Evolutionary conservation across 2,797 vertebrate genomes (phyloP), one percentile per base, ranked within the genome.

Genomic region (Tinamus major): DNA sequence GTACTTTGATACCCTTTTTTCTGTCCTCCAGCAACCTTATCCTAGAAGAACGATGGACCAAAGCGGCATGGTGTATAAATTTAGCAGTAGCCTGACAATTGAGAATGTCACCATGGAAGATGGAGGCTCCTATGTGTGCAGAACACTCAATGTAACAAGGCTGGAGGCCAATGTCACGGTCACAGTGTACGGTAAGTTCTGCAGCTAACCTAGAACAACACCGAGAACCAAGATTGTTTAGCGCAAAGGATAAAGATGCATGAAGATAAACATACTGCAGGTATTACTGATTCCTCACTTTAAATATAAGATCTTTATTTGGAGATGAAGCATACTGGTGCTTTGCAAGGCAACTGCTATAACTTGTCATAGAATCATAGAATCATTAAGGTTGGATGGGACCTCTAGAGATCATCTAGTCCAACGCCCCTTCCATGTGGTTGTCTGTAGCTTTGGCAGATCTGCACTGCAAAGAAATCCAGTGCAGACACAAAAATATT

Each of bases 101-200:
- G 89, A 90, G 41, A 98, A 98, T 35, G 92, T 99, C 42, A 98
- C 98, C 53, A 89, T 96, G 96, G 97, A 98, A 35, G 97, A 99
- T 11, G 97, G 85, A 39, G 99, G 99, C 14, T 5, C 31, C 1
- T 99, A 99, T 58, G 67, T 14, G 39, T 99, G 99, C 96, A 97
- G 23, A 48, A 98, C 97, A 0, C n/a, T 74, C 87, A 93, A 95
- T 33, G 29, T 15, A 85, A 67, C 87, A 59, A 1, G 53, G 13
- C 86, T 78, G 83, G 90, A 93, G 31, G 94, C 76, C 55, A 92
- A 95, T 1, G 96, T 96, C 79, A 98, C 95, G 3, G 97, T 99
- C 23, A 78, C 46, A 0, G 97, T 99, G 51, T 97, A 93, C 3
- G 98, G 99, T 99, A 92, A 98, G 98, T 94, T 80, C 84, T 76